phyloP scores from a whole-genome alignment of 2,888 invertebrate genomes.

The Reticulitermes lucifugus region DNA sequence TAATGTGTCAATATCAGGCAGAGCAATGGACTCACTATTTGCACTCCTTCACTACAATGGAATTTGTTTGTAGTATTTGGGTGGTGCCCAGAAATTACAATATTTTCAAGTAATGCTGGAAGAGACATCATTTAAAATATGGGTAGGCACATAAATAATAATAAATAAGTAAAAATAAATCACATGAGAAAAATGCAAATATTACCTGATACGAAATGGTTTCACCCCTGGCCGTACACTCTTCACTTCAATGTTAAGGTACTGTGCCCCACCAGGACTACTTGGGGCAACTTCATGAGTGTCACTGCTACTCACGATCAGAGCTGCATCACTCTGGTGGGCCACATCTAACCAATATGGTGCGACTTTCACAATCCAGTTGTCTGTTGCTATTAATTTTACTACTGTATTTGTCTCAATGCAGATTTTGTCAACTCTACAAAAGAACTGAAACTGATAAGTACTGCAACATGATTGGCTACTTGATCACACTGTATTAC shows the following conservation, averaged over 20 bases:
- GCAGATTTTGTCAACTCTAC: conserved; percentile 78
- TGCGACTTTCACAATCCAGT: conserved; percentile 88
- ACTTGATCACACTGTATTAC: too few relatives aligned
- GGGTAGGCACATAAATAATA: too few relatives aligned
- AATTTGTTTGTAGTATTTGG: too few relatives aligned
- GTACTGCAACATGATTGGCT: neutral
- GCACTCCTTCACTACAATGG: too few relatives aligned
- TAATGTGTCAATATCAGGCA: too few relatives aligned
- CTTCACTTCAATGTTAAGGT: conserved; percentile 82
- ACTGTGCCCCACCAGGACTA: conserved; percentile 78
- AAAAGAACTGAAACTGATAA: conserved; percentile 57
- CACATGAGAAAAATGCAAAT: neutral
- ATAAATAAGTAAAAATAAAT: too few relatives aligned
- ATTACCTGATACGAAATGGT: conserved; percentile 70
- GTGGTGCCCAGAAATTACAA: too few relatives aligned
- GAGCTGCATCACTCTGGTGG: conserved; percentile 82
- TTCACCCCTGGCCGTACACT: conserved; percentile 71
- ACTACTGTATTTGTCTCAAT: conserved; percentile 76
- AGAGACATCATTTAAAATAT: too few relatives aligned
- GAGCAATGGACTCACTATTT: too few relatives aligned
- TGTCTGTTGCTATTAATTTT: conserved; percentile 82
- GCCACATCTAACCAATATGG: conserved; percentile 80
- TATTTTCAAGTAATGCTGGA: too few relatives aligned
- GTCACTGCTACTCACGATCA: conserved; percentile 75
- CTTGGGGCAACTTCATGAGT: conserved; percentile 58